Base-by-base conservation (phyloP, 1,140 invertebrate genomes). In the Tribolium castaneum region DNA sequence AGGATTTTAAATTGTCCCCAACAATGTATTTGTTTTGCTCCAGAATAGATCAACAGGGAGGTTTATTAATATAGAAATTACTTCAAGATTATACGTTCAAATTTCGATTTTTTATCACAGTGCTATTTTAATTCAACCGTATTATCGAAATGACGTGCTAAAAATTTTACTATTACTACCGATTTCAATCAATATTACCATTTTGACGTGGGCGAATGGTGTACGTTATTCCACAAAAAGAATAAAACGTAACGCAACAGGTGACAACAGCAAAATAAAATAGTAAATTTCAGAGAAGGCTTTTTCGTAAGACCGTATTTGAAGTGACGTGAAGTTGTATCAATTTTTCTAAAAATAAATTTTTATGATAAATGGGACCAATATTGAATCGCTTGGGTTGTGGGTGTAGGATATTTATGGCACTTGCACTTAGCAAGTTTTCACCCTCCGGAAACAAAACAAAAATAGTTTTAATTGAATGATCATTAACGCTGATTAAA, bases 1-100 rank as follows among this genome's bases (percentile, higher is more conserved):
- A 59, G 54, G 54, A 59, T 22, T 59, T 25, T 59, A 59, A 59
- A 59, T 59, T 25, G 54, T 25, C 54, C 54, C 19, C 10, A 10
- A 59, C 14, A 59, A 59, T 59, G 19, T 25, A 16, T 59, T 59
- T 22, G 54, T 59, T 59, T 59, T 59, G 54, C 10, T 19, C 19
- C 9, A 54, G 19, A 59, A 59, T n/a, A 59, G 14, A 59, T 59
- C 19, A 59, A 19, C 14, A 59, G 16, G 54, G 14, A 14, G 54
- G 54, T 9, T 59, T 59, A 59, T 22, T 59, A 59, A 22, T 25
- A 22, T n/a, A n/a, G n/a, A n/a, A 6, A 59, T 25, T 25, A 25
- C 22, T 25, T 2, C 22, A 25, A 25, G 22, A 25, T 25, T 25
- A 25, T 25, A 25, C 22, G 9, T 2, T 2, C 3, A 19, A 59